Conservation (phyloP, 2,888 invertebrate genomes). For the Cephus pygmeus region DNA sequence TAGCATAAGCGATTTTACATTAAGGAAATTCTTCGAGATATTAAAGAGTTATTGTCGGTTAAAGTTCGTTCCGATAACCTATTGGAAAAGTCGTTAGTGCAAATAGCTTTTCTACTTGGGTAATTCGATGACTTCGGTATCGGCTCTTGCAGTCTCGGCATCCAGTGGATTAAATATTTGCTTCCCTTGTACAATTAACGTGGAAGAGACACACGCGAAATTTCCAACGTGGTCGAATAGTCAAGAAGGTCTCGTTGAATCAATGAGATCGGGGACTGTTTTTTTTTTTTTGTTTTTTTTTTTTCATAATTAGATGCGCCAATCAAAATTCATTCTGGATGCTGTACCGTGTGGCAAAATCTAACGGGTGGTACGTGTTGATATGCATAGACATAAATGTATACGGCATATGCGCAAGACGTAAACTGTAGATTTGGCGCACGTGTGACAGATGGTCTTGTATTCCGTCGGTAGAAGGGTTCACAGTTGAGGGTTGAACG, state of each 20-base stretch:
- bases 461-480: not conserved
- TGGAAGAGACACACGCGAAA: no score
- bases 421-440: not conserved
- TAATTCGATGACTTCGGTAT: not conserved
- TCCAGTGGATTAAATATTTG: no score
- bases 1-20: conserved; percentile 3
- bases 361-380: not conserved
- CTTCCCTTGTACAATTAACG: no score
- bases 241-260: not conserved
- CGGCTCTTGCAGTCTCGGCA: no score
- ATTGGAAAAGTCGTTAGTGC: not conserved
- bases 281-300: no score
- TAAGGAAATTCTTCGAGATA: not conserved
- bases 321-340: not conserved
- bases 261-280: no score
- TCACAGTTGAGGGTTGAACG: not conserved
- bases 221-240: no score
- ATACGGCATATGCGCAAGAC: not conserved
- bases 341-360: not conserved
- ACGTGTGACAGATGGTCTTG: not conserved
- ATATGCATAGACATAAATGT: not conserved
- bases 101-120: not conserved
- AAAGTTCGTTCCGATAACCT: not conserved
- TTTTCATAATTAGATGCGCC: no score
- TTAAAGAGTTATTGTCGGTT: not conserved